phyloP scores from a whole-genome alignment of 1,140 invertebrate genomes.

The Listronotus oregonensis region DNA sequence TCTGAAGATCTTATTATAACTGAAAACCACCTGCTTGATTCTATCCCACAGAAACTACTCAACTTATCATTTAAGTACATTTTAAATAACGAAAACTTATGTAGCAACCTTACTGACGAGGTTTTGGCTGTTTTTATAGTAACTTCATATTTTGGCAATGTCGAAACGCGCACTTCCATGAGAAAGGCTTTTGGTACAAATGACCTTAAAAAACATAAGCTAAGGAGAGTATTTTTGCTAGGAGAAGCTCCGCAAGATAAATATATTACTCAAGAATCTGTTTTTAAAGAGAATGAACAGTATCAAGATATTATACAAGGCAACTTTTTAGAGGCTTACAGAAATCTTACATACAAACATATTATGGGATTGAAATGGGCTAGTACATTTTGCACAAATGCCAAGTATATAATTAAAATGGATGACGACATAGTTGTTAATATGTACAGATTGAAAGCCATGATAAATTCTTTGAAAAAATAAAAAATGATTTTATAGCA shows the following conservation, averaged over 20 bases:
- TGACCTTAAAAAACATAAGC: constrained; percentile 61
- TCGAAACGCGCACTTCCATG: constrained; percentile 70
- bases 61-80: constrained; percentile 26
- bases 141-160: constrained; percentile 76
- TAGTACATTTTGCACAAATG: constrained; percentile 64
- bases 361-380: constrained; percentile 86
- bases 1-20: neutral
- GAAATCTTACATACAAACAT: constrained; percentile 87
- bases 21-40: neutral
- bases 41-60: neutral
- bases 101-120: constrained; percentile 17
- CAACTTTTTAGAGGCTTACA: constrained; percentile 79
- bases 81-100: constrained; percentile 25
- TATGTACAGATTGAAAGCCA: constrained; percentile 66
- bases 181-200: constrained; percentile 66
- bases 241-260: constrained; percentile 62
- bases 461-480: constrained; percentile 40
- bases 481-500: constrained; percentile 58
- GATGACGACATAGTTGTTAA: constrained; percentile 88
- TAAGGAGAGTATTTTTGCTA: constrained; percentile 73
- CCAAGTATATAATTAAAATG: constrained; percentile 79
- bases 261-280: constrained; percentile 63
- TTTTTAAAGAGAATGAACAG: constrained; percentile 66
- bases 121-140: constrained; percentile 65
- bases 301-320: constrained; percentile 81